Evolutionary conservation across 2,797 vertebrate species (phyloP).

Genomic region (Masticophis lateralis): DNA sequence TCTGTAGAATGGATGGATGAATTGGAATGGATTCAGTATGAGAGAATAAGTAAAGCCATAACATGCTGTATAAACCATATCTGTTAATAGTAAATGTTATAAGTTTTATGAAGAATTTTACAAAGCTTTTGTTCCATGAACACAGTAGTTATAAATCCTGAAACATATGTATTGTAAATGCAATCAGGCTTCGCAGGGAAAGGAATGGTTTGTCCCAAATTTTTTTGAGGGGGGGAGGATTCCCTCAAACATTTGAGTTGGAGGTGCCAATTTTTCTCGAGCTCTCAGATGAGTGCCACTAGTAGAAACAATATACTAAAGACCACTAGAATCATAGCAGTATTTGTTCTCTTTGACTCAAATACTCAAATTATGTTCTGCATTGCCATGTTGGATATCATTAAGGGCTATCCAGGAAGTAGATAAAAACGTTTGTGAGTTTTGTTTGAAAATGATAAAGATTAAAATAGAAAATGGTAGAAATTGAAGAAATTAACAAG

Average conservation of each 20-base stretch:
- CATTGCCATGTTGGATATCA: neutral
- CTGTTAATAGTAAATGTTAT: neutral
- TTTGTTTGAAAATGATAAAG: neutral
- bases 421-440: neutral
- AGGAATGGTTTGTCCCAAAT: neutral
- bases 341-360: neutral
- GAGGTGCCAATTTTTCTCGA: no score
- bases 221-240: no score
- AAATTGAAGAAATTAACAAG: neutral
- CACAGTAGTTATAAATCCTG: neutral
- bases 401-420: neutral
- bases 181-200: neutral
- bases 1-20: neutral
- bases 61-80: neutral
- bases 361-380: neutral
- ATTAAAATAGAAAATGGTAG: neutral
- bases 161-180: neutral
- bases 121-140: neutral
- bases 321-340: neutral
- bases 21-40: neutral
- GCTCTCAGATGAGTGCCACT: neutral
- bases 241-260: neutral
- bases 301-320: neutral
- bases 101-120: neutral
- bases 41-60: neutral